phyloP scores from a whole-genome alignment of 2,888 invertebrate species.

The Seladonia tumulorum region DNA sequence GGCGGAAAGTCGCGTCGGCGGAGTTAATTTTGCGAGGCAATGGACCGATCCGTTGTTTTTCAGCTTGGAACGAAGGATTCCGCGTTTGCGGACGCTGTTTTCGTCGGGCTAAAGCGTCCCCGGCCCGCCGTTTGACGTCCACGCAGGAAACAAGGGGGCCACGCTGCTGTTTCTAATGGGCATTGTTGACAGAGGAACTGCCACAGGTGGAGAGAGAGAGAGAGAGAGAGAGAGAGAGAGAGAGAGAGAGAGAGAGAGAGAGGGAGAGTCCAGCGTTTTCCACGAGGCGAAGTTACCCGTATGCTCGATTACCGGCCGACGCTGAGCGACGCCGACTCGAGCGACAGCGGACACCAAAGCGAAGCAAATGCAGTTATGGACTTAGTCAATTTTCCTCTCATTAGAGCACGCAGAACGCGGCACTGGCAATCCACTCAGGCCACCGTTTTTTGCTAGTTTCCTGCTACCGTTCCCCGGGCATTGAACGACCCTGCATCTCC shows the following conservation, averaged over 20 bases:
- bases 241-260: no score
- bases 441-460: slow-evolving; percentile 46
- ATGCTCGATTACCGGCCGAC: slow-evolving; percentile 53
- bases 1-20: slow-evolving; percentile 40
- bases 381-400: slow-evolving; percentile 66
- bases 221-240: background rate
- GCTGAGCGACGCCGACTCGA: slow-evolving; percentile 5
- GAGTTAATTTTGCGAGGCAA: slow-evolving; percentile 60
- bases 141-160: slow-evolving; percentile 5
- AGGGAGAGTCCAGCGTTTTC: slow-evolving; percentile 38
- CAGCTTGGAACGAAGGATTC: slow-evolving; percentile 36
- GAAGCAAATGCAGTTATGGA: slow-evolving; percentile 55
- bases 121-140: background rate
- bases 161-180: slow-evolving; percentile 4
- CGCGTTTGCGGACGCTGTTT: background rate
- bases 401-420: slow-evolving; percentile 62
- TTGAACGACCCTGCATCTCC: background rate
- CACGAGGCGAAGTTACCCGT: slow-evolving; percentile 34
- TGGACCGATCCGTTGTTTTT: slow-evolving; percentile 46
- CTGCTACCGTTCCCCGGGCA: slow-evolving; percentile 40
- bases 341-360: slow-evolving; percentile 28
- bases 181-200: slow-evolving; percentile 24
- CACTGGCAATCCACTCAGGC: slow-evolving; percentile 54
- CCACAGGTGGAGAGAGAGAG: slow-evolving; percentile 51
- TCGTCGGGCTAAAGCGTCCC: background rate